phyloP scores from a whole-genome alignment of 1,140 invertebrate genomes.

The Tetragonula clypearis region DNA sequence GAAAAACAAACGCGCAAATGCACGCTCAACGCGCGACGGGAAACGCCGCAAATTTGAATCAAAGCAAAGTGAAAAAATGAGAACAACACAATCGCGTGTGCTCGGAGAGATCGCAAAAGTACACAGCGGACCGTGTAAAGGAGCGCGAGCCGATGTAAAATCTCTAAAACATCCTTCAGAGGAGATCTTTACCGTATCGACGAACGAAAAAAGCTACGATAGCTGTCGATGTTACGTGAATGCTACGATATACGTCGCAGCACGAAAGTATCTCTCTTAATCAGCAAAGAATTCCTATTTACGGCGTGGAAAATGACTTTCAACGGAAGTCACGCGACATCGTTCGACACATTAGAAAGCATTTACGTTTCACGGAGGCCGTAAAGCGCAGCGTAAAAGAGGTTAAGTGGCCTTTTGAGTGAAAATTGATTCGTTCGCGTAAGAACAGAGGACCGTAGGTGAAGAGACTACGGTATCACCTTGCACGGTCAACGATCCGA shows the following conservation, averaged over 20 bases:
- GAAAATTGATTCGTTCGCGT: slow-evolving; percentile 72
- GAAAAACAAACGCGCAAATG: background rate
- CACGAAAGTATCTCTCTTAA: background rate
- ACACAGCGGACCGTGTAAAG: background rate
- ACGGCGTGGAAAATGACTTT: slow-evolving; percentile 38
- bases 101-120: background rate
- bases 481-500: slow-evolving; percentile 72
- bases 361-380: background rate
- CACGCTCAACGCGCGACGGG: background rate
- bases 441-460: slow-evolving; percentile 56
- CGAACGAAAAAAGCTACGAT: background rate
- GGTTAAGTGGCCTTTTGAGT: slow-evolving; percentile 47
- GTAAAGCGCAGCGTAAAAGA: slow-evolving; percentile 3
- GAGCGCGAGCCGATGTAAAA: background rate
- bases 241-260: too few species aligned
- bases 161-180: too few species aligned
- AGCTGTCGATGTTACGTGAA: too few species aligned
- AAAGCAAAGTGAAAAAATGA: background rate
- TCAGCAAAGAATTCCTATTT: background rate
- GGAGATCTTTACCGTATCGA: background rate
- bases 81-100: too few species aligned
- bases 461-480: slow-evolving; percentile 63
- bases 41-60: background rate
- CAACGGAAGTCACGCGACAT: slow-evolving; percentile 36
- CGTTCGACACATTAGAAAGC: slow-evolving; percentile 4